Evolutionary conservation across 1,140 invertebrate genomes (phyloP), one percentile per base, ranked within the genome.

Genomic region (Lasaia peninsularis): DNA sequence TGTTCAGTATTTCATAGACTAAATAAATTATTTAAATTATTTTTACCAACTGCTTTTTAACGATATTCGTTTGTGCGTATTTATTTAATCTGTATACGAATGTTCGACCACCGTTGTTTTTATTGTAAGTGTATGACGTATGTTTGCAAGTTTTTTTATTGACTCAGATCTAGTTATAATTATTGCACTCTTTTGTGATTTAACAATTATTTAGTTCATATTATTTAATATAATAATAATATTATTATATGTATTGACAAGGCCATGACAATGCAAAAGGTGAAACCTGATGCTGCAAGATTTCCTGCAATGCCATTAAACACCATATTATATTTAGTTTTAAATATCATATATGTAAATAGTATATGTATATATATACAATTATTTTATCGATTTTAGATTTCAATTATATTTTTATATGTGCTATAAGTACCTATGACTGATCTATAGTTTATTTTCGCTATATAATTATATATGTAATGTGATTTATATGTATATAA

Each of bases 11-110:
- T 35, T 31, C 12, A 54, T 64, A 64, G 58, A 48, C 11, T 61
- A 60, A 54, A 48, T 60, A 60, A 58, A 21, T 58, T 63, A 71
- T 61, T 37, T 71, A 71, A 68, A 63, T 71, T 68, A 71, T 71
- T 67, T 16, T 56, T 56, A 59, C 37, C 51, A 52, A 11, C 35
- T 70, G 67, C 59, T 56, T 63, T 49, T 28, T 52, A 60, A 50
- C 32, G 50, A 44, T 57, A 60, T 51, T 24, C 58, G 21, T 63
- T 40, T 24, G 37, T 54, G 21, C 6, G 50, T 62, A 62, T 56
- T 67, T 70, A 69, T 67, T 73, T 66, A 62, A 32, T 57, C 20
- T 52, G 34, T 62, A 31, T 44, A 44, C 40, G 16, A 44, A 34
- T 58, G 50, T 52, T 56, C 37, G 62, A 67, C 68, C 68, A 70